These are phyloP conservation scores for Drusus annulatus DNA, from an alignment of 1,140 invertebrate species.

Conservation along the genomic window DNA sequence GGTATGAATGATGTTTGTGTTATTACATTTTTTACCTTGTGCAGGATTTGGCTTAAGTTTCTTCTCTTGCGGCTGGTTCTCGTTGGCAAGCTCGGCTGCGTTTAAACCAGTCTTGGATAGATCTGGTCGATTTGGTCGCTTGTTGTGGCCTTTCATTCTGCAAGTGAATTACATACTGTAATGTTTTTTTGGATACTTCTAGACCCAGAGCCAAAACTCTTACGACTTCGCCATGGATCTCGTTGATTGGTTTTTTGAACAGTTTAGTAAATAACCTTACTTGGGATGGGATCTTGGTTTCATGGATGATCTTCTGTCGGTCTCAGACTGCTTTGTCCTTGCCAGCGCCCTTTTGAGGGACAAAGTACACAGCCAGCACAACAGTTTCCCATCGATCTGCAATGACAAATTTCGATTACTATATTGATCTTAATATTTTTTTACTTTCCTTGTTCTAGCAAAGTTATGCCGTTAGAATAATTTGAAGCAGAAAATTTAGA, in stretches of 20 bases:
- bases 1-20: not conserved
- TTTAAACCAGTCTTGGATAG: constrained; percentile 75
- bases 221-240: not conserved
- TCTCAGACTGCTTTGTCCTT: constrained; percentile 90
- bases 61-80: constrained; percentile 67
- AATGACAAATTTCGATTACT: constrained; percentile 59
- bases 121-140: constrained; percentile 81
- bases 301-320: constrained; percentile 73
- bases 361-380: constrained; percentile 97
- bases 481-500: too few relatives aligned
- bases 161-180: not conserved
- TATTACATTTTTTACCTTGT: constrained; percentile 63
- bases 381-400: constrained; percentile 94
- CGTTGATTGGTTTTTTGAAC: not conserved
- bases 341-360: constrained; percentile 94
- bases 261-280: not conserved
- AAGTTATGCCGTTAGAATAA: too few relatives aligned
- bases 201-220: too few relatives aligned
- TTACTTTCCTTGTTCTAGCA: too few relatives aligned
- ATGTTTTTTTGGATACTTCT: not conserved
- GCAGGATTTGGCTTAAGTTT: constrained; percentile 68
- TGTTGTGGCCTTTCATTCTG: constrained; percentile 79
- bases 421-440: too few relatives aligned
- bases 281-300: constrained; percentile 37
- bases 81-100: constrained; percentile 62